phyloP scores from a whole-genome alignment of 2,113 vertebrate genomes.

The Callipepla squamata region DNA sequence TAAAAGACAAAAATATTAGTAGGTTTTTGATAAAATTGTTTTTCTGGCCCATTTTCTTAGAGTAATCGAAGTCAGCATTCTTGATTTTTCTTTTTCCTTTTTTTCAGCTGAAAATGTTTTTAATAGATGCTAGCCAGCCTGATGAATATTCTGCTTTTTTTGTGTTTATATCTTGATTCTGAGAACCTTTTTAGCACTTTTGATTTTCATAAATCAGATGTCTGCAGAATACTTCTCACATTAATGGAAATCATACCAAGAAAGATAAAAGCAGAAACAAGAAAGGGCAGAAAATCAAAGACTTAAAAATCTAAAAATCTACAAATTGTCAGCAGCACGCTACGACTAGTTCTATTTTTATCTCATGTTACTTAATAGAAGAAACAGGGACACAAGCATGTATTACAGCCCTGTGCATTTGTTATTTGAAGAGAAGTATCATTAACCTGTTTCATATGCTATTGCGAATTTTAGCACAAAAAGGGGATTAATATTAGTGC shows the following conservation, averaged over 20 bases:
- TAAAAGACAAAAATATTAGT: background rate
- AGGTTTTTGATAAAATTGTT: background rate
- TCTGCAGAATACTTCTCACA: background rate
- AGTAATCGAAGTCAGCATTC: slow-evolving; percentile 10
- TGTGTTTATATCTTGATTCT: background rate
- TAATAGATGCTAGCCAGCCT: background rate
- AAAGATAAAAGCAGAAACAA: background rate
- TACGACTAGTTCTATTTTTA: slow-evolving; percentile 21
- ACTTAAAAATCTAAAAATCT: slow-evolving; percentile 43
- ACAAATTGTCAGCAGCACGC: background rate
- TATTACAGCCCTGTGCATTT: background rate
- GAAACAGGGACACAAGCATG: background rate
- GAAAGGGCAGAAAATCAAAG: slow-evolving; percentile 20
- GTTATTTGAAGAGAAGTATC: background rate
- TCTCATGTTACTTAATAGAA: background rate
- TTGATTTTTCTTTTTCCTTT: background rate
- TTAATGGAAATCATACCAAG: background rate
- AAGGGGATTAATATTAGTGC: background rate
- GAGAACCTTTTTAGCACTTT: background rate
- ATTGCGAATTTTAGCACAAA: background rate
- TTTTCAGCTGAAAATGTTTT: slow-evolving; percentile 1
- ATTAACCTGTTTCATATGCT: background rate
- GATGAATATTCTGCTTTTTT: slow-evolving; percentile 27
- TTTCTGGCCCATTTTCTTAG: slow-evolving; percentile 18
- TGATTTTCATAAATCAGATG: background rate